phyloP scores from a whole-genome alignment of 2,113 vertebrate genomes.

The Pollimyrus isidori region DNA sequence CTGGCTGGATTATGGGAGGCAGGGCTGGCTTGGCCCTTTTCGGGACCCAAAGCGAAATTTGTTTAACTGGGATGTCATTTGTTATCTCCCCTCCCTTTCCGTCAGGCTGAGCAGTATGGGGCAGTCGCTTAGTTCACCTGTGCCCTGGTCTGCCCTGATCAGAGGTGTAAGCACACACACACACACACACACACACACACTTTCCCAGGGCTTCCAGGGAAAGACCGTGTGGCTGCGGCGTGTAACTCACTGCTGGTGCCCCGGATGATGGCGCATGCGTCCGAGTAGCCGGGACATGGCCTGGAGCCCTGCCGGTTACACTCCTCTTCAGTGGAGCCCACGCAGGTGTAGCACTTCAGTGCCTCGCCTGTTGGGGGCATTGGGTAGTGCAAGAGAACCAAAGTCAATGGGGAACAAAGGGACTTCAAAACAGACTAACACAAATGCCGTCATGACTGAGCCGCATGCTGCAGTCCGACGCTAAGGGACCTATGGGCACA shows the following conservation, averaged over 20 bases:
- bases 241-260: constrained; percentile 75
- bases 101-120: not conserved
- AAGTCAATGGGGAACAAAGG: not conserved
- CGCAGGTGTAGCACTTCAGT: constrained; percentile 75
- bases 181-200: not conserved
- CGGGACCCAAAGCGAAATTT: not conserved
- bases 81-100: not conserved
- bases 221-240: not conserved
- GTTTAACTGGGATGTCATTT: not conserved
- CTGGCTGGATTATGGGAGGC: not conserved
- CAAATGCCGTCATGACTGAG: not conserved
- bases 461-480: not conserved
- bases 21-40: not conserved
- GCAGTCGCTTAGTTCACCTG: not conserved
- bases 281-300: constrained; percentile 68
- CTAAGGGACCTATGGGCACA: not conserved
- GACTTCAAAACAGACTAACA: not conserved
- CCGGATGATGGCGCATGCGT: constrained; percentile 72
- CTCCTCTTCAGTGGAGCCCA: constrained; percentile 74
- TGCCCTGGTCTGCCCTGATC: not conserved
- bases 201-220: not conserved
- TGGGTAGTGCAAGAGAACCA: not conserved
- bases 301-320: constrained; percentile 80
- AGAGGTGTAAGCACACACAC: not conserved
- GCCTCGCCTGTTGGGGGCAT: constrained; percentile 57